Evolutionary conservation across 2,797 vertebrate species (phyloP).

Genomic region (Sebastes taczanowskii): DNA sequence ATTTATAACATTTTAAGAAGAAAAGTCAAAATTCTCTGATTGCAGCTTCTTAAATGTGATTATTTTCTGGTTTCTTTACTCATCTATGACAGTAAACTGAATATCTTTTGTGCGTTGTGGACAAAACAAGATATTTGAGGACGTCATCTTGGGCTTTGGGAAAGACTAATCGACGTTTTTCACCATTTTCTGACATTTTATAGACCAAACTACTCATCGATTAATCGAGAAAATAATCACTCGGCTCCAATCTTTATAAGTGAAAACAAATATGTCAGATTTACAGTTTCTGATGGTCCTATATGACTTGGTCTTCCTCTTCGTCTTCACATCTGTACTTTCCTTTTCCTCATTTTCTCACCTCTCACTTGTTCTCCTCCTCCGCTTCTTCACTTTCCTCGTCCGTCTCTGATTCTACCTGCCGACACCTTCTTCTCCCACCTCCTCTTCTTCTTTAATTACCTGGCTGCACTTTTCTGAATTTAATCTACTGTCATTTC

Average conservation of each 20-base stretch:
- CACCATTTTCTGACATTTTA: too few relatives aligned
- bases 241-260: background rate
- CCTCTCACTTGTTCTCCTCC: background rate
- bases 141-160: too few relatives aligned
- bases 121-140: too few relatives aligned
- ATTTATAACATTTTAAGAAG: too few relatives aligned
- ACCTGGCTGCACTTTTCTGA: background rate
- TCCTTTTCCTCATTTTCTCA: background rate
- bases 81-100: too few relatives aligned
- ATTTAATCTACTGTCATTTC: background rate
- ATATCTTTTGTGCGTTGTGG: too few relatives aligned
- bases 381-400: background rate
- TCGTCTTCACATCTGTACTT: too few relatives aligned
- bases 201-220: too few relatives aligned
- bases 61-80: too few relatives aligned
- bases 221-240: background rate
- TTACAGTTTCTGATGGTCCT: background rate
- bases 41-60: too few relatives aligned
- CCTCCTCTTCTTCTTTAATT: background rate
- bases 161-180: rapidly evolving
- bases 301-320: background rate
- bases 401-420: background rate
- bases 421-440: background rate
- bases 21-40: too few relatives aligned
- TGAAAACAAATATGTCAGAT: background rate